Conservation (phyloP, 2,797 vertebrate species). For the Melanotaenia nigrans region DNA sequence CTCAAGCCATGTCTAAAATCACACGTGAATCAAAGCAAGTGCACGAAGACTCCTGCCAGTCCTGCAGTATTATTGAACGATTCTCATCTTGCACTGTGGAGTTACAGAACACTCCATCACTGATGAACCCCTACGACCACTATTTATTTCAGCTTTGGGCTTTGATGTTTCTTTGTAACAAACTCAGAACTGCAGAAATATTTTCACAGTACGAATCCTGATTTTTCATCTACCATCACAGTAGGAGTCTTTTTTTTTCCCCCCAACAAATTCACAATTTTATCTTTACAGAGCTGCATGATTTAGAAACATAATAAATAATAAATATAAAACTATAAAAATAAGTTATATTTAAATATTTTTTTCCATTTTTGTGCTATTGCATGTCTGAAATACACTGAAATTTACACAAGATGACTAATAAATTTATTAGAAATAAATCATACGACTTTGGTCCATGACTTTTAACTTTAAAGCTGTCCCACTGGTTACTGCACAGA, state of each 20-base stretch:
- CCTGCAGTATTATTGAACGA: neutral
- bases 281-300: neutral
- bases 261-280: neutral
- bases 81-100: neutral
- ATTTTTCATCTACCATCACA: constrained; percentile 3
- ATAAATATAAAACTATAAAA: neutral
- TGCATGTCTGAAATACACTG: neutral
- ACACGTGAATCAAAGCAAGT: neutral
- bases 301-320: neutral
- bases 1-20: neutral
- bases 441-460: neutral
- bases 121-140: neutral
- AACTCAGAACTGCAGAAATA: neutral
- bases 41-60: too few species aligned
- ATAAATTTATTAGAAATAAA: too few species aligned
- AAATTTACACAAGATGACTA: neutral
- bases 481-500: neutral
- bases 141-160: neutral
- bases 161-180: constrained; percentile 2
- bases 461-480: neutral
- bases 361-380: neutral
- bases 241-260: neutral
- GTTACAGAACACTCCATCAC: neutral
- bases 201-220: neutral
- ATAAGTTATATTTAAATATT: too few species aligned